Base-by-base conservation (phyloP, 2,888 invertebrate species). In the Lasioglossum calceatum region DNA sequence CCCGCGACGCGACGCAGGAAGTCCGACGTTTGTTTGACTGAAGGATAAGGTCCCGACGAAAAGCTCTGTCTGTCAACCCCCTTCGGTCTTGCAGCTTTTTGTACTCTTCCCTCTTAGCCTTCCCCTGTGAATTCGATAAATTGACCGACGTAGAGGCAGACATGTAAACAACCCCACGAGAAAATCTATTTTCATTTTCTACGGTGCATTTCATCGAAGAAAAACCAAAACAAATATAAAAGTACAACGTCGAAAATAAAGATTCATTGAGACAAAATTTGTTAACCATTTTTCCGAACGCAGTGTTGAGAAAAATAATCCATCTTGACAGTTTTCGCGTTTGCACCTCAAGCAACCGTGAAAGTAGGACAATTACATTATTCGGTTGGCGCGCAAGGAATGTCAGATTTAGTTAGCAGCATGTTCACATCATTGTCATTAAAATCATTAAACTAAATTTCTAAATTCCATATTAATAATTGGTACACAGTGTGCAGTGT, bases 11-110 rank as follows among this genome's bases (percentile, higher is more conserved):
- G 47, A 47, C 47, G 42, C 86, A 58, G 85, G 85, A 85, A 85
- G 85, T 58, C 79, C 39, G 72, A 85, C 61, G 86, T 85, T 85
- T 81, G 81, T 86, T 85, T 85, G 85, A 81, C 73, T n/a, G 86
- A 74, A 86, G 73, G 85, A 80, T 76, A 86, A 47, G 73, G 14
- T 61, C 64, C 42, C n/a, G 23, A 73, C 76, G 80, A 86, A 77
- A 86, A 77, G 76, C 70, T 42, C 71, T n/a, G 73, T 44, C 86
- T n/a, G 75, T 73, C 81, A 80, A 77, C 73, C 85, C 67, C 47
- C 47, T 36, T 85, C 77, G 54, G 67, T 61, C 74, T 16, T 23
- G 12, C 12, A 50, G 32, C 50, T 50, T 73, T 70, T 70, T 39
- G 70, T 7, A 36, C 7, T 5, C 70, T 39, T 2, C 2, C 12